Conservation (phyloP, 1,140 invertebrate genomes). For the Spodoptera litura region DNA sequence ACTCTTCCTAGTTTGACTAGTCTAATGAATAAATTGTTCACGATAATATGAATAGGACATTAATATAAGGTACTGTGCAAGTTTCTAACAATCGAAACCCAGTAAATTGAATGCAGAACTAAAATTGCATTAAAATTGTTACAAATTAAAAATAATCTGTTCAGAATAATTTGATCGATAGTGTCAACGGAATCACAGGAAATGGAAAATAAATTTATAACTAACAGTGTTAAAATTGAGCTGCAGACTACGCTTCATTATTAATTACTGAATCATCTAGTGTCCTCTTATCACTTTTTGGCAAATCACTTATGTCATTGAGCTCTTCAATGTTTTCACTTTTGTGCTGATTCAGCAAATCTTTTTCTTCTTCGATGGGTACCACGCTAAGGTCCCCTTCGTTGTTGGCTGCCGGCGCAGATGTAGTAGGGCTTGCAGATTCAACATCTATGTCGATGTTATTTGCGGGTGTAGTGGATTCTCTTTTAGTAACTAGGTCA, state of each 20-base stretch:
- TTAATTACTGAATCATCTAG: conserved; percentile 72
- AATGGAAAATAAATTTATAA: conserved; percentile 73
- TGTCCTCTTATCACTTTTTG: conserved; percentile 80
- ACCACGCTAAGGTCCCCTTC: conserved; percentile 73
- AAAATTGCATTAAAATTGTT: conserved; percentile 57
- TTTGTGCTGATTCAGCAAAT: conserved; percentile 62
- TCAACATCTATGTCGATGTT: conserved; percentile 47
- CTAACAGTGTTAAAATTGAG: conserved; percentile 57
- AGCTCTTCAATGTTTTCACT: conserved; percentile 71
- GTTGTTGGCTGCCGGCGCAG: conserved; percentile 42
- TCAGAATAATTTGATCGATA: conserved; percentile 58
- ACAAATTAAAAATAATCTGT: conserved; percentile 50
- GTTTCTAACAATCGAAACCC: conserved; percentile 26
- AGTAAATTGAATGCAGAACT: conserved; percentile 31
- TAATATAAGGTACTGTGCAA: conserved; percentile 49
- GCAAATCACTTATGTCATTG: conserved; percentile 80
- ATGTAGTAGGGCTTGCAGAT: conserved; percentile 36
- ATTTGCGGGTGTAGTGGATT: conserved; percentile 45
- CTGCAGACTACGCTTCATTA: conserved; percentile 71
- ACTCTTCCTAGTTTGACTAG: conserved; percentile 82
- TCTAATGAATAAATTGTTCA: conserved; percentile 74
- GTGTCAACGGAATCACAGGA: conserved; percentile 67
- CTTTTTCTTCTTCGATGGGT: conserved; percentile 67
- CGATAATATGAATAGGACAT: conserved; percentile 52
- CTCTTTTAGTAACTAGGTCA: conserved; percentile 66